Conservation (phyloP, 2,888 invertebrate genomes). For the Ligdia adustata region DNA sequence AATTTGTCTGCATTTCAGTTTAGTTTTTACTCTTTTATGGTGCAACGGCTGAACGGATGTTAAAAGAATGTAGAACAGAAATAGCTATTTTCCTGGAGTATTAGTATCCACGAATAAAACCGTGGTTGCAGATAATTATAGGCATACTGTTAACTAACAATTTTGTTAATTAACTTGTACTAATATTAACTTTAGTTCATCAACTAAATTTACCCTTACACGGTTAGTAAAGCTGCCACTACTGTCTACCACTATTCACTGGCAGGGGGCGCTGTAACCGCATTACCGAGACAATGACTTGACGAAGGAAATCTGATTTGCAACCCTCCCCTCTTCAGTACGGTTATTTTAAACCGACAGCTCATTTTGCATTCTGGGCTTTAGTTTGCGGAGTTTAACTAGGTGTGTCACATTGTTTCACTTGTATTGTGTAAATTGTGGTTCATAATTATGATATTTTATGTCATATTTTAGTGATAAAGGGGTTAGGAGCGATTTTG, state of each 20-base stretch:
- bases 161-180: no score
- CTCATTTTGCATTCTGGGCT: conserved; percentile 68
- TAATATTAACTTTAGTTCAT: background rate
- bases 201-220: background rate
- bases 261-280: conserved; percentile 61
- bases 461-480: no score
- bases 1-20: no score
- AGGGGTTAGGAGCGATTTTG: no score
- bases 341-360: conserved; percentile 78
- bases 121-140: no score
- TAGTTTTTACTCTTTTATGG: no score
- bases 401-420: background rate
- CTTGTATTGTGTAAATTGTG: background rate
- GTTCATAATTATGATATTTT: no score
- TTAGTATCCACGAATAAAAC: no score
- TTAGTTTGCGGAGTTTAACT: background rate
- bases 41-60: no score
- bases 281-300: conserved; percentile 79
- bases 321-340: conserved; percentile 75
- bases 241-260: conserved; percentile 29
- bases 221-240: background rate
- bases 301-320: conserved; percentile 83
- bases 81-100: no score
- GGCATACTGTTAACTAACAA: no score
- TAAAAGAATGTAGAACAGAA: no score